Conservation (phyloP, 1,140 invertebrate genomes). For the Holcopasites calliopsidis region DNA sequence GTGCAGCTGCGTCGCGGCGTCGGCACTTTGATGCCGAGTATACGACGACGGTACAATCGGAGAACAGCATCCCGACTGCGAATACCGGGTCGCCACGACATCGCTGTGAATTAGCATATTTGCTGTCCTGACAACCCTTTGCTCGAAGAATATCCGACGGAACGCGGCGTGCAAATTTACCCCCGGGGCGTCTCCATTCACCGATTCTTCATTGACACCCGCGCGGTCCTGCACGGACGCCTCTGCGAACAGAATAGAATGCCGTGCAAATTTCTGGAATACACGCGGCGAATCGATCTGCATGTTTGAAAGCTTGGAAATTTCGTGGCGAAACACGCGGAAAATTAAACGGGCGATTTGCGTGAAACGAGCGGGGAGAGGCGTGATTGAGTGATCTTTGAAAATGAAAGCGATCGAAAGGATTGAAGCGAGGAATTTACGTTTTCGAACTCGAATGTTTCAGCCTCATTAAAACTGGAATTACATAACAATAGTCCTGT, state of each 20-base stretch:
- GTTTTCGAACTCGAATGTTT: no score
- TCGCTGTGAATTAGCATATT: slow-evolving; percentile 49
- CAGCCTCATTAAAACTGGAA: no score
- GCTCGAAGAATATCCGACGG: background rate
- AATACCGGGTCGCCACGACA: slow-evolving; percentile 31
- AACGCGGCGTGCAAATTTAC: slow-evolving; percentile 47
- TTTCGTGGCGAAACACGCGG: no score
- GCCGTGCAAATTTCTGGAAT: background rate
- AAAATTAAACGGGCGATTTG: slow-evolving; percentile 4
- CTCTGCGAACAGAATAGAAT: background rate
- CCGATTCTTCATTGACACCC: background rate
- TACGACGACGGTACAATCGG: slow-evolving; percentile 15
- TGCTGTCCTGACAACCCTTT: slow-evolving; percentile 38
- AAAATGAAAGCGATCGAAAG: no score
- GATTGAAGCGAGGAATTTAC: no score
- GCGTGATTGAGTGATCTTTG: no score
- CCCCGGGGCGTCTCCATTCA: slow-evolving; percentile 9
- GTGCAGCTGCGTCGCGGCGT: slow-evolving; percentile 17
- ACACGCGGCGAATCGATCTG: background rate
- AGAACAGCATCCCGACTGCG: slow-evolving; percentile 5
- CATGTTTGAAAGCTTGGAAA: background rate
- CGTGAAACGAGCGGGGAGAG: background rate
- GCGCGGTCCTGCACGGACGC: background rate
- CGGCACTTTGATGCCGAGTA: slow-evolving; percentile 1
- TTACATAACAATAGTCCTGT: no score